Evolutionary conservation across 1,140 invertebrate species (phyloP), one percentile per base, ranked within the genome.

Genomic region (Euwallacea fornicatus): DNA sequence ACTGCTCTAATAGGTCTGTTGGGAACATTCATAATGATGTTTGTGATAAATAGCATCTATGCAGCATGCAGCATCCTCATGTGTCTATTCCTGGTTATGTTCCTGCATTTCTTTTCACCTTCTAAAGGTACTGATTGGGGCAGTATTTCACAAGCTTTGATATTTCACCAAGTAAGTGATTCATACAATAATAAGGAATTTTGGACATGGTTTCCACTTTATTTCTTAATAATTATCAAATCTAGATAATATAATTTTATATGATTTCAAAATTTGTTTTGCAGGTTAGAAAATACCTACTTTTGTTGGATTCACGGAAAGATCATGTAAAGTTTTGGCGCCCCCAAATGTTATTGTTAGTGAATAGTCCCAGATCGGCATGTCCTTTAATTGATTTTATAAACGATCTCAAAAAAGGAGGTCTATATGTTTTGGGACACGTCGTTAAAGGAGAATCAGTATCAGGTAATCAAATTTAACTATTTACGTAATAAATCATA

Each of bases 281-380:
- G 21, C 21, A 33, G 21, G 94, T 98, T 0, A 85, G 98, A 50
- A 99, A 99, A 82, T 99, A 99, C 83, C 84, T 99, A 6, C 81
- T 99, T 0, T 88, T 99, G 80, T 82, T 99, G 76, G 98, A 99
- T 82, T 92, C 92, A 2, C 87, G 98, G 6, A 98, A 99, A 75
- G 94, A 98, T 81, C 98, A 99, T 81, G 96, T 99, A 0, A 99
- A 99, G 84, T 99, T 97, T 83, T 99, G 98, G 98, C 84, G 98
- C 41, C 98, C 98, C 0, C 98, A 99, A 84, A 94, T 99, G 81
- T 81, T 99, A 8, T 83, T 99, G 0, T 85, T 99, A 82, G 91
- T 99, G 6, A 88, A 92, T 0, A 96, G 94, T 72, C 97, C 97
- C 2, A 84, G 96, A n/a, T 91, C 93, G 7, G 87, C 88, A 2